A percentile compares a stretch with the other conserved stretches of the same genome.
phyloP scores from a whole-genome alignment of 2,113 vertebrate species.

The Caloenas nicobarica region DNA sequence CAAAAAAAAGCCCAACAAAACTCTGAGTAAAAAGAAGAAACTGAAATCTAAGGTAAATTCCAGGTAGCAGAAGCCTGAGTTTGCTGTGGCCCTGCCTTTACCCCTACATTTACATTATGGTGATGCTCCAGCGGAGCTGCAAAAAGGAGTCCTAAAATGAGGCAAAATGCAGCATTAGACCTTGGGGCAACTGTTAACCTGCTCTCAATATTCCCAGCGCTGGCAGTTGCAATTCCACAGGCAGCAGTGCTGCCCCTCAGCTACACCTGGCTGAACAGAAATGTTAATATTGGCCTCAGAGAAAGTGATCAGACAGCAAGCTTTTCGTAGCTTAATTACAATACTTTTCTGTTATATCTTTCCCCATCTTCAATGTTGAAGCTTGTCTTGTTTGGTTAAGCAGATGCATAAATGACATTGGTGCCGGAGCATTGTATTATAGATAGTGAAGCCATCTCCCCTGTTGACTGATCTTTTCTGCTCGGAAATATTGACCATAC shows the following conservation, averaged over 20 bases:
- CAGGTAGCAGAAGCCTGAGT: background rate
- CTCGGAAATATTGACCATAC: background rate
- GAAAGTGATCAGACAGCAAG: background rate
- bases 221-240: background rate
- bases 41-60: background rate
- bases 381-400: constrained; percentile 1
- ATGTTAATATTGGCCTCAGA: background rate
- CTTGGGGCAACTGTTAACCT: background rate
- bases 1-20: background rate
- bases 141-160: background rate
- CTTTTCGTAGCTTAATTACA: background rate
- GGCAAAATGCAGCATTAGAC: background rate
- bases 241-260: background rate
- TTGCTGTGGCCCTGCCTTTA: background rate
- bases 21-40: background rate
- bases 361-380: background rate
- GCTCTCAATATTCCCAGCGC: background rate
- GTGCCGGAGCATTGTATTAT: background rate
- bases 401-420: background rate
- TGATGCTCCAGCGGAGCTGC: background rate
- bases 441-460: background rate
- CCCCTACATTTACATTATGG: background rate
- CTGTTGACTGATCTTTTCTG: background rate
- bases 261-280: background rate
- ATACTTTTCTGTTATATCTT: background rate